Base-by-base conservation (phyloP, 2,888 invertebrate genomes). In the Harmothoe impar region DNA sequence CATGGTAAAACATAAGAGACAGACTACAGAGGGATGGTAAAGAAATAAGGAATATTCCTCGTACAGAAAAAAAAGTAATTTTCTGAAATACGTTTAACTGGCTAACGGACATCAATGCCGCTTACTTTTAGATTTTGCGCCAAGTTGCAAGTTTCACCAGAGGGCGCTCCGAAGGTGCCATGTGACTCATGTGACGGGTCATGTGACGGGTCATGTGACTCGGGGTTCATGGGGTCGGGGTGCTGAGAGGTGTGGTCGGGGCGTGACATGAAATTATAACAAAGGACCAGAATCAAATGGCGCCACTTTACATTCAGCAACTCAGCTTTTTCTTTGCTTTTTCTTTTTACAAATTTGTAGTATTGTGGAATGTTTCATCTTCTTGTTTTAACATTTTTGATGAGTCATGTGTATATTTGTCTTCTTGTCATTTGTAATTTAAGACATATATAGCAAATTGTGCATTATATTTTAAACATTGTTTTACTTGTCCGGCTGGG, bases 241-340 rank as follows among this genome's bases (percentile, higher is more conserved):
- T 86, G 86, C 86, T 86, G 86, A 86, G 86, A 86, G 86, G n/a
- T n/a, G n/a, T n/a, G n/a, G 81, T 81, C 81, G 81, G 81, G 81
- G 5, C 5, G 29, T 54, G 86, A 86, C 86, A 86, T 86, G 56
- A 86, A 86, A 86, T 86, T 52, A 86, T 86, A 86, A 86, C 29
- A 56, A 86, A 86, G 5, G 86, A 86, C 86, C 86, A 86, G 86
- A 86, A 86, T 86, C 54, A 81, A 81, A 81, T 81, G 81, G 33
- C 33, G 81, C 33, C n/a, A n/a, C n/a, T n/a, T n/a, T n/a, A n/a
- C n/a, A 35, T 35, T 35, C 35, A 33, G 77, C 43, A 43, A 43
- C 43, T 43, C 43, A 43, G 43, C 10, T 43, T 43, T 43, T 43
- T 43, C 43, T 7, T n/a, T n/a, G n/a, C n/a, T n/a, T n/a, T n/a